phyloP scores from a whole-genome alignment of 2,113 vertebrate genomes.

The Megaceryle maxima region DNA sequence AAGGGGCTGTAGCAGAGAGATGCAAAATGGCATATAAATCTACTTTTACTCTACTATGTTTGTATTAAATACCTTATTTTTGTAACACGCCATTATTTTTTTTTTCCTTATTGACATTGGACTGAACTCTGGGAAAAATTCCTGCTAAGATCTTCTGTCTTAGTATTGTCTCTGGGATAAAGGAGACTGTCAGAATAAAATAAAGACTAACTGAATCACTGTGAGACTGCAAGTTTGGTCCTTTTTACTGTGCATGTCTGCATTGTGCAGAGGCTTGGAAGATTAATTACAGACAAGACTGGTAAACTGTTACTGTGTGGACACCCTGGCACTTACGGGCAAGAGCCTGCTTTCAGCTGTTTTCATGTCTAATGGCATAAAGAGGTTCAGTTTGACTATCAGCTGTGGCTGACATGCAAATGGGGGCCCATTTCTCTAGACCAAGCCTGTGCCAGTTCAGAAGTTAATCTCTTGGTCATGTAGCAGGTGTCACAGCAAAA shows the following conservation, averaged over 20 bases:
- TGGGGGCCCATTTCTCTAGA: not conserved
- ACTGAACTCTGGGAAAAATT: not conserved
- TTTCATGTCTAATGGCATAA: not conserved
- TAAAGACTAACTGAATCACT: conserved; percentile 33
- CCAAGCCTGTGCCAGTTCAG: rapidly evolving
- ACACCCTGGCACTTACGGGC: not conserved
- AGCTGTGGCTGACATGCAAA: not conserved
- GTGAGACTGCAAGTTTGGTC: conserved; percentile 18
- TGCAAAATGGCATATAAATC: not conserved
- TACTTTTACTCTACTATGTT: not conserved
- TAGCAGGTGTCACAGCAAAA: not conserved
- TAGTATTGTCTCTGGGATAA: conserved; percentile 28
- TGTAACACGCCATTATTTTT: not conserved
- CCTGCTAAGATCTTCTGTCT: not conserved
- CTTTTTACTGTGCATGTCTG: not conserved
- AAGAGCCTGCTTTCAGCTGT: not conserved
- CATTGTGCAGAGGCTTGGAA: not conserved
- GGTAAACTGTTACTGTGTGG: not conserved
- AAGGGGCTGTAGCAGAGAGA: not conserved
- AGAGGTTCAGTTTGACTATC: not conserved
- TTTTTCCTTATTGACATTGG: not conserved
- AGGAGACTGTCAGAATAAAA: conserved; percentile 32
- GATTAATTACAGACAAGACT: not conserved
- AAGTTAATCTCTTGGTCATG: not conserved
- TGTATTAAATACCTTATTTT: not conserved